Percentiles rank a stretch among this genome's conserved stretches.
phyloP scores from a whole-genome alignment of 1,140 invertebrate species.

The Alviniconcha marisindica region DNA sequence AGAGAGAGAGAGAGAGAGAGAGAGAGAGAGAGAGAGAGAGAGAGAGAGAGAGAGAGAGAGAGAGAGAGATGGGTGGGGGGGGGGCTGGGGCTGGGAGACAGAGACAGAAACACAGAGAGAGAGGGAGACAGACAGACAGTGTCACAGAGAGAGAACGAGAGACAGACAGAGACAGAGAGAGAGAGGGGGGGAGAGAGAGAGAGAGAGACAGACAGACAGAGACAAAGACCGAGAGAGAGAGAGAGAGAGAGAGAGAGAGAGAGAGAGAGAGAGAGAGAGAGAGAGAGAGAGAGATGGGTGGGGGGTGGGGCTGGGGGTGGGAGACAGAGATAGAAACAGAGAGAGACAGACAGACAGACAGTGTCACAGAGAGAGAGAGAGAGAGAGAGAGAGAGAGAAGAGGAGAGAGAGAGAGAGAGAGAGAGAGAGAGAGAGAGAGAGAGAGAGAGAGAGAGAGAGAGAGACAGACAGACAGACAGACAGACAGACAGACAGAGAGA shows the following conservation, averaged over 20 bases:
- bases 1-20: constrained; percentile 27
- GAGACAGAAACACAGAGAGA: neutral
- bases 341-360: neutral
- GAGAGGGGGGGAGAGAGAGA: no score
- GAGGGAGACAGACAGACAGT: neutral
- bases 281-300: constrained; percentile 13
- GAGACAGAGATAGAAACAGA: neutral
- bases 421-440: neutral
- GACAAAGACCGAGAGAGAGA: neutral
- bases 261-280: constrained; percentile 23
- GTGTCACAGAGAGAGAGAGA: no score
- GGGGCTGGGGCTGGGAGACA: neutral
- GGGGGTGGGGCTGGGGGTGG: no score
- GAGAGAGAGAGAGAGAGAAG: no score
- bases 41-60: constrained; percentile 5
- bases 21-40: constrained; percentile 29
- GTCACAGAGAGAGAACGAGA: no score
- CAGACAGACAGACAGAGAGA: constrained; percentile 14
- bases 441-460: neutral
- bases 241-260: constrained; percentile 9
- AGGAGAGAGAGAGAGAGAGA: constrained; percentile 2
- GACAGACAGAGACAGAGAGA: no score
- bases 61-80: neutral
- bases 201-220: neutral
- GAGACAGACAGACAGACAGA: neutral